Evolutionary conservation across 2,888 invertebrate species (phyloP), one percentile per base, ranked within the genome.

Genomic region (Pseudococcus longispinus): DNA sequence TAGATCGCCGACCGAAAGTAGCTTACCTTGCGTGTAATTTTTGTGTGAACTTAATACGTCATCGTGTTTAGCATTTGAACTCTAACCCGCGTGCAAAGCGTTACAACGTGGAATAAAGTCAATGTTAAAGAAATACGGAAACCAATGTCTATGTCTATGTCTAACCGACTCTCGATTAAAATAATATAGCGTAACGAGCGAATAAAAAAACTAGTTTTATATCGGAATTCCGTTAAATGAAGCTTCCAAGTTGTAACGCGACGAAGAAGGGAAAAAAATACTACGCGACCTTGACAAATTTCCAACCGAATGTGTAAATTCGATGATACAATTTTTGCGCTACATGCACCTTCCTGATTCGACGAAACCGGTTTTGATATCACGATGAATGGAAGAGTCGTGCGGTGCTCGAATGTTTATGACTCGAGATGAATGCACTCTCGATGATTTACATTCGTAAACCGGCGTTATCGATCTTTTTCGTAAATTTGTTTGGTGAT

Each of bases 241-340:
- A 29, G 26, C 29, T 70, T 29, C 18, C 29, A 29, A 26, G n/a
- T n/a, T n/a, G n/a, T 11, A 26, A 26, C 65, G 23, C n/a, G n/a
- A 20, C 8, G 9, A 60, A 60, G 23, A 9, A 23, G 23, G 29
- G 15, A 32, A 80, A 80, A 32, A 42, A 80, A 20, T 80, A 42
- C 77, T 42, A 37, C 37, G 13, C 20, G 77, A 80, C 77, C 77
- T 80, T 80, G 77, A 80, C 15, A 18, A 42, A 80, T 80, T 80
- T 80, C 77, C 42, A 42, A 42, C 42, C 42, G 20, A 80, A 80
- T 80, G 77, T 42, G 77, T 80, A 80, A 80, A 80, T 20, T 42
- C 77, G 77, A 80, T 80, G 77, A 80, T 80, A 80, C 42, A 80
- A 42, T 80, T 80, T 80, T 80, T 42, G 77, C 77, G 20, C 77